Percentiles rank a stretch among this genome's conserved stretches.
These are phyloP conservation scores for Drosophila peninsularis DNA, from an alignment of 2,888 invertebrate genomes.

Conservation along the genomic window DNA sequence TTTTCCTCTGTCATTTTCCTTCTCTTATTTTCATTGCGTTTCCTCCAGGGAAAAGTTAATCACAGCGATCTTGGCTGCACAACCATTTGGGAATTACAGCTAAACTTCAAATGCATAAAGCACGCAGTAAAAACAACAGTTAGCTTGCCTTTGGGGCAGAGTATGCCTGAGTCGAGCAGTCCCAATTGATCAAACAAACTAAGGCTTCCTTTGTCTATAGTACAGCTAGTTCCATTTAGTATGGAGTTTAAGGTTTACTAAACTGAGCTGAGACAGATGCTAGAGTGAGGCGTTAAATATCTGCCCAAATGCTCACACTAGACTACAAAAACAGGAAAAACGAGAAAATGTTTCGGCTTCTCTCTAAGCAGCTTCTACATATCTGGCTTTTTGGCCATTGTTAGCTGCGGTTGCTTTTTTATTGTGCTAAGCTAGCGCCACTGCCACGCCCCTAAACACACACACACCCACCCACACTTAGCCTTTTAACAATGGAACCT, in stretches of 20 bases:
- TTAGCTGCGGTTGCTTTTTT: slow-evolving; percentile 9
- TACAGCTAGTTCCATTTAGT: not conserved
- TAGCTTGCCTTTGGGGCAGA: not conserved
- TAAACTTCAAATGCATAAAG: not conserved
- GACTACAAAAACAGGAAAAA: too few relatives aligned
- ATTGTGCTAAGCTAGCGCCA: not conserved
- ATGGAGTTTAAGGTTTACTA: not conserved
- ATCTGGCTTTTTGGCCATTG: slow-evolving; percentile 9
- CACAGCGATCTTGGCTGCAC: slow-evolving; percentile 39
- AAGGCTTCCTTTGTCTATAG: not conserved
- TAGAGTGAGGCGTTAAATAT: not conserved
- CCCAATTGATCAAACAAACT: not conserved
- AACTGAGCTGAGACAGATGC: not conserved
- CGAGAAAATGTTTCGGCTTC: not conserved
- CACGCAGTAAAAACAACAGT: too few relatives aligned
- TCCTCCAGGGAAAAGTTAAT: slow-evolving; percentile 39
- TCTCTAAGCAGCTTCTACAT: slow-evolving; percentile 10
- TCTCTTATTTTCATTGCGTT: slow-evolving; percentile 1
- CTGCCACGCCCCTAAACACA: not conserved
- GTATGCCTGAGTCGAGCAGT: not conserved
- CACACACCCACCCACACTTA: not conserved
- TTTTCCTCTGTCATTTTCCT: slow-evolving; percentile 8
- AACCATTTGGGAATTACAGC: slow-evolving; percentile 33
- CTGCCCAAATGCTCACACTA: too few relatives aligned
- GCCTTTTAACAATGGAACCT: slow-evolving; percentile 33